A percentile compares a stretch with the other conserved stretches of the same genome.
phyloP scores from a whole-genome alignment of 2,797 vertebrate genomes.

The Graptemys geographica region DNA sequence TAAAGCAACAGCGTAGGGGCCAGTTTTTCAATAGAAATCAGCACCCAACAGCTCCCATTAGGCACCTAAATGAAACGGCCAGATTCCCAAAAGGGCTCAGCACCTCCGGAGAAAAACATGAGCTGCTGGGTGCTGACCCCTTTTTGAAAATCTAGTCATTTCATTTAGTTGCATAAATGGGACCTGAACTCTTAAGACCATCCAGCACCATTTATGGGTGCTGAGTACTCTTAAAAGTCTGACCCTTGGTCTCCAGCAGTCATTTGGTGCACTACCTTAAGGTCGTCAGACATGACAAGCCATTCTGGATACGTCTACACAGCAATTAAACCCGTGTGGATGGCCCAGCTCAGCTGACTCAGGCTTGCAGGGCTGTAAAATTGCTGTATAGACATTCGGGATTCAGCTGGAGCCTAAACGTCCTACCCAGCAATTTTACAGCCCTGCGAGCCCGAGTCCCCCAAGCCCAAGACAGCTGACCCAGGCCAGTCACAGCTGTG shows the following conservation, averaged over 20 bases:
- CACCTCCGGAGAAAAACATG: not conserved
- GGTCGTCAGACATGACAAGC: not conserved
- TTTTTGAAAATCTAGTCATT: not conserved
- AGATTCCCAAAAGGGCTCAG: not conserved
- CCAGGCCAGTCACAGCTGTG: not conserved
- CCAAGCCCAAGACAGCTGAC: not conserved
- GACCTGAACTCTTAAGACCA: not conserved
- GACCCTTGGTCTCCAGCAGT: not conserved
- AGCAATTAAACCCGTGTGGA: not conserved
- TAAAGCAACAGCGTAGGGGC: not conserved
- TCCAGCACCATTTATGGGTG: not conserved
- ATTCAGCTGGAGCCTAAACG: not conserved
- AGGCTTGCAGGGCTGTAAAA: not conserved
- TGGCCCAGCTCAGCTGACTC: not conserved
- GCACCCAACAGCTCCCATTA: too few species aligned
- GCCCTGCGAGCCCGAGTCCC: too few species aligned
- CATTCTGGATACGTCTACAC: not conserved
- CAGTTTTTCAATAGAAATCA: not conserved
- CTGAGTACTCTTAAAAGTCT: not conserved
- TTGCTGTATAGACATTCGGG: not conserved
- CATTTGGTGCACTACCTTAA: not conserved
- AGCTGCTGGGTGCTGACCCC: not conserved
- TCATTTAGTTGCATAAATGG: not conserved
- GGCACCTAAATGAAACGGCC: not conserved
- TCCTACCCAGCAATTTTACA: not conserved